Base-by-base conservation (phyloP, 2,113 vertebrate species). In the Cavia aperea region DNA sequence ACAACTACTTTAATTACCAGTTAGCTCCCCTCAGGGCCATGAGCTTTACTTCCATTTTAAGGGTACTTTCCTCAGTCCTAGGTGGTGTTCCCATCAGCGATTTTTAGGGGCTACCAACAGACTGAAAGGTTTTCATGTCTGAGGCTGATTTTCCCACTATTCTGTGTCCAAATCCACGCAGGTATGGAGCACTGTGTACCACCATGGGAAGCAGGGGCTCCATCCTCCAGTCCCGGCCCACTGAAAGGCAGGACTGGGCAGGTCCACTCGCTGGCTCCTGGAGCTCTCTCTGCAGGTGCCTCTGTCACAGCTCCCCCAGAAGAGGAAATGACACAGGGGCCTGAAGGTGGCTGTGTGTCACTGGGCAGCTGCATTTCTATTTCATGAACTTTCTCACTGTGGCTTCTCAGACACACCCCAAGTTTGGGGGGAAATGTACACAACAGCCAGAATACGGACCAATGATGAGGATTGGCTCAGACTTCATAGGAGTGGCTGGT, bases 251-350 rank as follows among this genome's bases (percentile, higher is more conserved):
- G 24, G 60, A 16, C 8, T 31, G 7, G 1, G 46, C 18, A 36
- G 77, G 51, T 54, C 15, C 2, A 4, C 31, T 0, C 3, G 11
- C 13, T 7, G 31, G 63, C 31, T 2, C 36, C 36, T 4, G 36
- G 88, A 26, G 4, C 14, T 12, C 1, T 23, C 31, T 75, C 56
- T 0, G 14, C 2, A 39, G 5, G 10, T 21, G 1, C 43, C 15
- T 21, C 5, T 2, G 21, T 11, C 56, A 31, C 16, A 39, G 13
- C 0, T 46, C n/a, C 65, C n/a, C 10, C 51, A 11, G 43, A 15
- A 0, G 7, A 14, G 8, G 0, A 8, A 8, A 21, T 1, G 0
- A 18, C 8, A 9, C 29, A 7, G 5, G 14, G 79, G 18, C 16
- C 23, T 21, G 2, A 4, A 4, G 16, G 31, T 0, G 1, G 14